These are phyloP conservation scores for Stomatorhinus walkeri DNA, from an alignment of 2,797 vertebrate genomes.

Conservation along the genomic window DNA sequence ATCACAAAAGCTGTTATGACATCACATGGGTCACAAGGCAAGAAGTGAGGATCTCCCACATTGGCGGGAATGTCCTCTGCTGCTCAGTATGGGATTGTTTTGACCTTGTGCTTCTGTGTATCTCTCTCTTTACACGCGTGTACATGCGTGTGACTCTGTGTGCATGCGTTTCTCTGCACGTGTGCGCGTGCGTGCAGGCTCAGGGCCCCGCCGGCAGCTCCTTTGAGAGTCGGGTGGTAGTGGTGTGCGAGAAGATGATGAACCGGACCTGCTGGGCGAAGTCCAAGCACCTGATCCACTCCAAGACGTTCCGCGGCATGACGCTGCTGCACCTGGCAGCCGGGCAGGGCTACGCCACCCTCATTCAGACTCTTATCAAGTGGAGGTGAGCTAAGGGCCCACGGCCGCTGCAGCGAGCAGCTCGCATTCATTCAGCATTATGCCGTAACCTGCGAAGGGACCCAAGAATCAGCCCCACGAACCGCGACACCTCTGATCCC, in stretches of 20 bases:
- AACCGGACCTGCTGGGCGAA: constrained; percentile 95
- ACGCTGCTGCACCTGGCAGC: constrained; percentile 94
- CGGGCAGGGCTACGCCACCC: constrained; percentile 94
- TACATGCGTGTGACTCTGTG: neutral
- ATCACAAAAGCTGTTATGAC: neutral
- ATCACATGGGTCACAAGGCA: neutral
- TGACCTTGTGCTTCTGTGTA: neutral
- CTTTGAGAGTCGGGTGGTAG: constrained; percentile 94
- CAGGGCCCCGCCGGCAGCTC: constrained; percentile 82
- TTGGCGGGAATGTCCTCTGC: neutral
- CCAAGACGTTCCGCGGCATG: constrained; percentile 98
- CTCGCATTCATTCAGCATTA: neutral
- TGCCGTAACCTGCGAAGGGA: neutral
- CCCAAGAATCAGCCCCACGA: neutral
- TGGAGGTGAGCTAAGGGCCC: constrained; percentile 78
- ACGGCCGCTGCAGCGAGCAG: neutral
- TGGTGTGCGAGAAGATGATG: constrained; percentile 99
- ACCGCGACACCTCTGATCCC: neutral
- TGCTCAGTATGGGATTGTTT: neutral
- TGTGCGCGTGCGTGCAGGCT: constrained; percentile 48
- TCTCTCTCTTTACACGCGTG: neutral
- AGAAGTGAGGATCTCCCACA: neutral
- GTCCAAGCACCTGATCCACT: constrained; percentile 98
- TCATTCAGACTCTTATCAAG: constrained; percentile 99
- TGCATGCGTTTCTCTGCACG: neutral